Evolutionary conservation across 37 sponge, comb jelly and placozoan species (phyloP).

Genomic region (Eunapius fragilis): DNA sequence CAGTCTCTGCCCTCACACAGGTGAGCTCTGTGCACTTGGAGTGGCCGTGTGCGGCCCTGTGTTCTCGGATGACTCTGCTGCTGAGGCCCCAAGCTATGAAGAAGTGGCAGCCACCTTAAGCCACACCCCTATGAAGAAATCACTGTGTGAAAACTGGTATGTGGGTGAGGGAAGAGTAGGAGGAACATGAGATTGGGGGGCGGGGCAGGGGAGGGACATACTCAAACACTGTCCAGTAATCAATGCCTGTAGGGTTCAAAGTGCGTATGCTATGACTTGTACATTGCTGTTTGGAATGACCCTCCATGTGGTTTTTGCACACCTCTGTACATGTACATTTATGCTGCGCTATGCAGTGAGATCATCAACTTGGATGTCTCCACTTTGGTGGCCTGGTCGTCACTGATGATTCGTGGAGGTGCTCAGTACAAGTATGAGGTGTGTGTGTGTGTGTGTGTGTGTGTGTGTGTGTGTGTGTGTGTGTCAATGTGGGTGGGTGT

Average conservation of each 20-base stretch:
- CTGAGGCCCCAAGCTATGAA: slow-evolving; percentile 13
- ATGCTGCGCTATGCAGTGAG: neutral
- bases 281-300: too few species aligned
- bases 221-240: too few species aligned
- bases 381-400: slow-evolving; percentile 66
- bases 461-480: neutral
- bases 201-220: neutral
- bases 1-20: neutral
- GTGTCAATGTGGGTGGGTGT: neutral
- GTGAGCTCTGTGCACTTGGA: slow-evolving; percentile 10
- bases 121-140: too few species aligned
- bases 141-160: neutral
- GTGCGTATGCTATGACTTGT: too few species aligned
- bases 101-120: slow-evolving; percentile 12
- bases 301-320: too few species aligned
- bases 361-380: slow-evolving; percentile 62
- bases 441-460: neutral
- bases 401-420: slow-evolving; percentile 44
- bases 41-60: slow-evolving; percentile 25
- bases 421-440: slow-evolving; percentile 6
- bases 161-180: neutral
- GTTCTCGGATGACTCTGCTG: slow-evolving; percentile 31
- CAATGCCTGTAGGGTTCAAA: too few species aligned
- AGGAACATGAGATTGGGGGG: neutral
- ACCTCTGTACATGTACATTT: too few species aligned